These are phyloP conservation scores for Himalopsyche phryganea DNA, from an alignment of 1,140 invertebrate genomes.

Conservation along the genomic window DNA sequence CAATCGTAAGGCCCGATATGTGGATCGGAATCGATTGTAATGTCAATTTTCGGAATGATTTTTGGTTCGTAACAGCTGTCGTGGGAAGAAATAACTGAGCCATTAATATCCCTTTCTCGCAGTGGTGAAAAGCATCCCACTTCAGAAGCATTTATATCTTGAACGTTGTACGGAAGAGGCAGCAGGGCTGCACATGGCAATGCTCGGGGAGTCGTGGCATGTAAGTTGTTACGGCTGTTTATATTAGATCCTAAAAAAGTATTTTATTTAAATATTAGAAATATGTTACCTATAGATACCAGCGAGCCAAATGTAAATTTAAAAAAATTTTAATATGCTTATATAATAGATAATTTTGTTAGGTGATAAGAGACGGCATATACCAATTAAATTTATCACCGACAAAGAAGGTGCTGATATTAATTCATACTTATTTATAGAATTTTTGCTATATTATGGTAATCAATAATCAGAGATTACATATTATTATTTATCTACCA, in stretches of 20 bases:
- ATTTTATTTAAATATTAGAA: too few relatives aligned
- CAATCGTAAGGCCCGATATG: constrained; percentile 67
- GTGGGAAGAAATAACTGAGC: constrained; percentile 47
- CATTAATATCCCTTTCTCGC: constrained; percentile 58
- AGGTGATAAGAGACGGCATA: too few relatives aligned
- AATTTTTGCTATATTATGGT: too few relatives aligned
- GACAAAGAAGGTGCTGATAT: too few relatives aligned
- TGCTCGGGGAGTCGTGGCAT: constrained; percentile 38
- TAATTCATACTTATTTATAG: too few relatives aligned
- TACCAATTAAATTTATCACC: too few relatives aligned
- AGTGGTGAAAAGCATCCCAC: constrained; percentile 61
- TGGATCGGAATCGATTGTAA: constrained; percentile 49
- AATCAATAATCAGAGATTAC: too few relatives aligned
- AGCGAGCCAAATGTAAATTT: too few relatives aligned
- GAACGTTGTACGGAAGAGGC: constrained; percentile 48
- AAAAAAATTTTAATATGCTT: too few relatives aligned
- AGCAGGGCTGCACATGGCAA: constrained; percentile 44
- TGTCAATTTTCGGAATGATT: constrained; percentile 40
- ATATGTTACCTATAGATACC: too few relatives aligned
- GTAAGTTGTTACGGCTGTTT: constrained; percentile 37
- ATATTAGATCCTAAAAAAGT: constrained; percentile 13
- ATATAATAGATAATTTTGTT: too few relatives aligned
- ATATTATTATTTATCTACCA: too few relatives aligned
- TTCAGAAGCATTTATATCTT: constrained; percentile 60
- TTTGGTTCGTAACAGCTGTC: constrained; percentile 33